A percentile compares a stretch with the other conserved stretches of the same genome.
phyloP scores from a whole-genome alignment of 2,797 vertebrate species.

The Chanos chanos region DNA sequence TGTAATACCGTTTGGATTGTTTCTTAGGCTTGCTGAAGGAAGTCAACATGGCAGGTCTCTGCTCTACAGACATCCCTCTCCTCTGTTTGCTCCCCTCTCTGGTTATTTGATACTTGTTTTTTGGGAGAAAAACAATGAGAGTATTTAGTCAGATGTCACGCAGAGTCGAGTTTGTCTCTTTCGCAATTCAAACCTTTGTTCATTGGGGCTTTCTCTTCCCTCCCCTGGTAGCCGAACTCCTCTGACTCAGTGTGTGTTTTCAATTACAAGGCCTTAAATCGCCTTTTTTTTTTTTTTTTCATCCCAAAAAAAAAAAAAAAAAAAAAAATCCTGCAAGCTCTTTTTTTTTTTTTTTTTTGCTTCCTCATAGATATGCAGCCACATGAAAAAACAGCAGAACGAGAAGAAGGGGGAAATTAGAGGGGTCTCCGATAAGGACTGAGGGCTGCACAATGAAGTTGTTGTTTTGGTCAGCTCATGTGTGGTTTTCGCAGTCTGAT shows the following conservation, averaged over 20 bases:
- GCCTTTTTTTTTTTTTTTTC: slow-evolving; percentile 38
- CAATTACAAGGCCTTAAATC: slow-evolving; percentile 69
- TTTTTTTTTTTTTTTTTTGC: background rate
- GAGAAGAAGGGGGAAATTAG: slow-evolving; percentile 32
- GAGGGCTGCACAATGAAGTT: slow-evolving; percentile 32
- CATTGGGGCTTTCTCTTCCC: slow-evolving; percentile 58
- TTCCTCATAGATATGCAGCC: slow-evolving; percentile 44
- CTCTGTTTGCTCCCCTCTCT: slow-evolving; percentile 44
- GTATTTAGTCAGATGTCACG: slow-evolving; percentile 77
- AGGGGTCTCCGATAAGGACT: slow-evolving; percentile 36
- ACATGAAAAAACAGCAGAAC: slow-evolving; percentile 41
- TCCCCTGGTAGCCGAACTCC: slow-evolving; percentile 64
- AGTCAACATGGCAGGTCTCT: slow-evolving; percentile 55
- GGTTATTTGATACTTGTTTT: slow-evolving; percentile 76
- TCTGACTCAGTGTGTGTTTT: slow-evolving; percentile 70
- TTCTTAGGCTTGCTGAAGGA: slow-evolving; percentile 44
- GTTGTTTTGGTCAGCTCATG: slow-evolving; percentile 46
- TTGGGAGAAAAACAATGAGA: slow-evolving; percentile 75
- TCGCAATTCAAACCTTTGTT: slow-evolving; percentile 74
- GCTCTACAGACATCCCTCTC: slow-evolving; percentile 54
- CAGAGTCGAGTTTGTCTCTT: slow-evolving; percentile 74
- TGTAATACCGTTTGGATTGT: slow-evolving; percentile 44
- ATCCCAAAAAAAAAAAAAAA: slow-evolving; percentile 2
- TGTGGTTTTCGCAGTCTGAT: slow-evolving; percentile 47
- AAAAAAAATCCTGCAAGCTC: slow-evolving; percentile 25